Percentiles rank a stretch among this genome's conserved stretches.
Evolutionary conservation across 2,113 vertebrate genomes (phyloP).

Genomic region (Alligator sinensis): DNA sequence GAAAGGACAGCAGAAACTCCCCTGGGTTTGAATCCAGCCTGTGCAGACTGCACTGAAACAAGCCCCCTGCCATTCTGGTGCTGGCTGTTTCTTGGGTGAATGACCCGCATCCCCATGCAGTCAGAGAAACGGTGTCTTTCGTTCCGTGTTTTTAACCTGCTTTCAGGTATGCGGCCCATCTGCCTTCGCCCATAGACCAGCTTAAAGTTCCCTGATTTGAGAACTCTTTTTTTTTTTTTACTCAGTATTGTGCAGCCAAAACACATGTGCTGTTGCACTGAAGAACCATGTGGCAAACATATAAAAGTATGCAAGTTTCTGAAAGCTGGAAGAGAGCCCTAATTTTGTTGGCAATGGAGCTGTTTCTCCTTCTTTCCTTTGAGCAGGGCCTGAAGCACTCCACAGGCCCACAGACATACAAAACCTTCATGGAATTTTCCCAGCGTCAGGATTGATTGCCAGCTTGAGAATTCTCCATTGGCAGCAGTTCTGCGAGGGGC

Average conservation of each 20-base stretch:
- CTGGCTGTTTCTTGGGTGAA: background rate
- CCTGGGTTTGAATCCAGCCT: background rate
- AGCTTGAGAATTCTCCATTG: fast-evolving
- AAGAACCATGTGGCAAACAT: slow-evolving; percentile 60
- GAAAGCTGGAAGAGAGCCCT: slow-evolving; percentile 62
- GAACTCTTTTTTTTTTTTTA: slow-evolving; percentile 45
- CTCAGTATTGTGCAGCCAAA: background rate
- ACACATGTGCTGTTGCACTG: slow-evolving; percentile 56
- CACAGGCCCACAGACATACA: slow-evolving; percentile 9
- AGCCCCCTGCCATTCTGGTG: background rate
- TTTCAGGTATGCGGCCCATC: background rate
- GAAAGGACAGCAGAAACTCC: background rate
- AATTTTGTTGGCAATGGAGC: slow-evolving; percentile 19
- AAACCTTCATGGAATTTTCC: slow-evolving; percentile 23
- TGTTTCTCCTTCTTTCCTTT: background rate
- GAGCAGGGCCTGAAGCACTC: background rate
- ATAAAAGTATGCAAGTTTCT: slow-evolving; percentile 46
- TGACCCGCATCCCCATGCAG: background rate
- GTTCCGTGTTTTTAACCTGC: background rate
- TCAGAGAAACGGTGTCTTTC: background rate
- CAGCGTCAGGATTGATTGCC: fast-evolving
- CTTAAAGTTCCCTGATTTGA: background rate
- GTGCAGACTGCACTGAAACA: background rate
- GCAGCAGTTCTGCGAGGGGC: background rate
- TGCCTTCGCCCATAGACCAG: background rate